Evolutionary conservation across 1,140 invertebrate genomes (phyloP).

Genomic region (Cydia fagiglandana): DNA sequence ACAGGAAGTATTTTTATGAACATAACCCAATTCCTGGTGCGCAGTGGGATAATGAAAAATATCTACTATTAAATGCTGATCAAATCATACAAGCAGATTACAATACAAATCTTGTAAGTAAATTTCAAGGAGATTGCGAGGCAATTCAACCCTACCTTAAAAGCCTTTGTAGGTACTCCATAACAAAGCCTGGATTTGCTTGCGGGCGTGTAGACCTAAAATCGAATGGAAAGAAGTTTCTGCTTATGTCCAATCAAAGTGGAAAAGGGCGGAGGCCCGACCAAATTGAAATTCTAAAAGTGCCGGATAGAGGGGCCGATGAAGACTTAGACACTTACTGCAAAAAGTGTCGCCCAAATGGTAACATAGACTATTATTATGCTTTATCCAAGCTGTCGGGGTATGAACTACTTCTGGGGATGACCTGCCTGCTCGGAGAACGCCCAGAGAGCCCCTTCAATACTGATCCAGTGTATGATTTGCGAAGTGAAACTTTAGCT

Average conservation of each 20-base stretch:
- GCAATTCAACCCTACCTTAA: not conserved
- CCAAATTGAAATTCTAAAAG: too few relatives aligned
- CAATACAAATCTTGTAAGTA: not conserved
- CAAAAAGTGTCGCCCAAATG: not conserved
- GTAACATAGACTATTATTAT: not conserved
- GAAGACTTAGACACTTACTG: not conserved
- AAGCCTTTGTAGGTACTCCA: not conserved
- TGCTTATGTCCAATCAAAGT: not conserved
- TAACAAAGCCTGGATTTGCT: not conserved
- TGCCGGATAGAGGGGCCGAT: not conserved
- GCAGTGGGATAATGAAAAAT: not conserved
- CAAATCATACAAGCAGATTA: not conserved
- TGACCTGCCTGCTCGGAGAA: not conserved
- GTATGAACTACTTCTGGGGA: not conserved
- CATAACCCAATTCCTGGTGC: not conserved
- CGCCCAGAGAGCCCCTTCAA: not conserved
- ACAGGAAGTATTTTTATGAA: not conserved
- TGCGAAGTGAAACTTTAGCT: not conserved
- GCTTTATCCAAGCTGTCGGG: not conserved
- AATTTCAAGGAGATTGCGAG: not conserved
- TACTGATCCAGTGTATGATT: not conserved
- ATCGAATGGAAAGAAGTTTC: not conserved
- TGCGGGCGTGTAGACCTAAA: not conserved
- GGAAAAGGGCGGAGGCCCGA: not conserved
- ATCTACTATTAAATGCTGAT: not conserved